Evolutionary conservation across 2,888 invertebrate species (phyloP), one percentile per base, ranked within the genome.

Genomic region (Lasius fuliginosus): DNA sequence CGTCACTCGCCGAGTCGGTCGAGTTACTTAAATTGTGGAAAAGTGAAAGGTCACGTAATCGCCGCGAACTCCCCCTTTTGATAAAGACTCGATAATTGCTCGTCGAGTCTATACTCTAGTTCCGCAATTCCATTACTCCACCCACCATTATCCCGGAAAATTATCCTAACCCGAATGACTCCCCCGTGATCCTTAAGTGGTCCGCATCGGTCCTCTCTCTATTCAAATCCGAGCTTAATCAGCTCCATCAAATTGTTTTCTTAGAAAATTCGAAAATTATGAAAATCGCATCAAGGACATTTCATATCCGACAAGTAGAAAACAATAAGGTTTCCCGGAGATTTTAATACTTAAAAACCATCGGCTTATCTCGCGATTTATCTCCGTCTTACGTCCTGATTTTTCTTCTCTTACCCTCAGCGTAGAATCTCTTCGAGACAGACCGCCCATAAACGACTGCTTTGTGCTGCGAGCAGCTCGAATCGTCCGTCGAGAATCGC

Each of bases 41-140:
- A 88, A 89, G 89, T 89, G 83, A 87, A 71, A 81, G 82, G 87
- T 89, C 84, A 85, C 68, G 77, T 81, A 87, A 84, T 89, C 85
- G 67, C 53, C 71, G 42, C 83, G 30, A 84, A 53, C 71, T 58
- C 69, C 49, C 46, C 49, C 64, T 36, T 23, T 69, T 82, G 74
- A 86, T 86, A 85, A 88, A 85, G 74, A 53, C 46, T 18, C 30
- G 40, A 49, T 82, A 81, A 85, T 81, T 62, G 73, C 84, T 76
- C 40, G 49, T 60, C 58, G 79, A 69, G 56, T 79, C 68, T 40
- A 4, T 36, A 18, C 33, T 58, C 60, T 71, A 71, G 71, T 79
- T 71, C 27, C 27, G 46, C 73, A 73, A 81, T 81, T 42, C 79
- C 42, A 60, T 81, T 73, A 73, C 79, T 81, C 79, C 79, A 81